These are phyloP conservation scores for Drosophila nikananu DNA, from an alignment of 1,140 invertebrate genomes.

Conservation along the genomic window DNA sequence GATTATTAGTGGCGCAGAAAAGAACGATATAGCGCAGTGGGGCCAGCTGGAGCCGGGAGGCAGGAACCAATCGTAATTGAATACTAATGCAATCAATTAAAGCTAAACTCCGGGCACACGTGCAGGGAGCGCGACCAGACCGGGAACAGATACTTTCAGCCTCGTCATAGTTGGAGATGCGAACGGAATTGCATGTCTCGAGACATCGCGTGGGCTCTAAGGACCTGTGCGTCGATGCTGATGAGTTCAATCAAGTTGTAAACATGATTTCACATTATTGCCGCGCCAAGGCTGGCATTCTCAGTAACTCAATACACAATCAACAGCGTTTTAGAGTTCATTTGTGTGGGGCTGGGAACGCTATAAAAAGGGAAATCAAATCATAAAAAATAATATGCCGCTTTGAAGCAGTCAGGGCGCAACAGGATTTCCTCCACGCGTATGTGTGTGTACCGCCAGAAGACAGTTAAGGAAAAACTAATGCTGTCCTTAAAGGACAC, in stretches of 20 bases:
- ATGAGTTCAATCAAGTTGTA: conserved; percentile 83
- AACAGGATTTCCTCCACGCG: conserved; percentile 70
- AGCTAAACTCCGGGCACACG: conserved; percentile 60
- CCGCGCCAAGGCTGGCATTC: conserved; percentile 47
- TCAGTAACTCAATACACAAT: conserved; percentile 79
- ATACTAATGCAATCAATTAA: conserved; percentile 79
- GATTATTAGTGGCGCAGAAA: conserved; percentile 62
- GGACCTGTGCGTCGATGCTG: conserved; percentile 45
- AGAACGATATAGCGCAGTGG: conserved; percentile 1
- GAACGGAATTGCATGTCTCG: conserved; percentile 40
- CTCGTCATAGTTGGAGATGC: conserved; percentile 17
- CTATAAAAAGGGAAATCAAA: conserved; percentile 73
- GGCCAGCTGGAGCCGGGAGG: not conserved
- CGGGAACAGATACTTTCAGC: conserved; percentile 14
- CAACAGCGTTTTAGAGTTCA: conserved; percentile 80
- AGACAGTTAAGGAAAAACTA: conserved; percentile 25
- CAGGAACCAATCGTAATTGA: conserved; percentile 51
- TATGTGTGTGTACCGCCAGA: conserved; percentile 33
- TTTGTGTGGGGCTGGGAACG: conserved; percentile 45
- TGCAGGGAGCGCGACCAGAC: conserved; percentile 26
- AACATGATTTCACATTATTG: conserved; percentile 80
- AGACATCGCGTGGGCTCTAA: not conserved
- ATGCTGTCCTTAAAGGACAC: not conserved
- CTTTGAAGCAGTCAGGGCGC: conserved; percentile 49
- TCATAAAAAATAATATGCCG: conserved; percentile 81